Percentiles rank a stretch among this genome's conserved stretches.
Evolutionary conservation across 2,113 vertebrate species (phyloP).

Genomic region (Melanocharis versteri): DNA sequence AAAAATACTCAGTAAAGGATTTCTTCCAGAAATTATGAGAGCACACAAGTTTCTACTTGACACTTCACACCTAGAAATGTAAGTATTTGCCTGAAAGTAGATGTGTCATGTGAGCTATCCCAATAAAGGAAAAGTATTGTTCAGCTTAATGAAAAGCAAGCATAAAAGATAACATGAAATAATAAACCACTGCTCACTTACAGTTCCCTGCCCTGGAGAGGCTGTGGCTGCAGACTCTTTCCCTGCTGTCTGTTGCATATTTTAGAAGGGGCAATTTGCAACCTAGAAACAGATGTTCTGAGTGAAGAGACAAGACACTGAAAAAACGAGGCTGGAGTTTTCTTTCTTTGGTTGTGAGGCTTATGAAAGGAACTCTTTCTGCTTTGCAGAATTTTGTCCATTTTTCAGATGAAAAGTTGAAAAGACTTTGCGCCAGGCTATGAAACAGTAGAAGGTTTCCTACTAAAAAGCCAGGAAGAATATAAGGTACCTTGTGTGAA

Average conservation of each 20-base stretch:
- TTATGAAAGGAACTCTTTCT: neutral
- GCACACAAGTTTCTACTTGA: neutral
- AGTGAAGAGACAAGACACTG: neutral
- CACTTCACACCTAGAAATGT: neutral
- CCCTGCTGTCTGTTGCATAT: neutral
- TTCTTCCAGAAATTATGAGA: neutral
- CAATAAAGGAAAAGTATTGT: neutral
- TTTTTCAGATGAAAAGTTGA: neutral
- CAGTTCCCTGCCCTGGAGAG: neutral
- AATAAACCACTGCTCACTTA: neutral
- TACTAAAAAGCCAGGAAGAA: neutral
- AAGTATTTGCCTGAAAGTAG: neutral
- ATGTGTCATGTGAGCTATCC: neutral
- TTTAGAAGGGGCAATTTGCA: neutral
- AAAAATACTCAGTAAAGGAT: neutral
- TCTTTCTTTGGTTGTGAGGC: fast-evolving
- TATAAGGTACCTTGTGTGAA: neutral
- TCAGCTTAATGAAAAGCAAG: neutral
- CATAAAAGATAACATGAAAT: neutral
- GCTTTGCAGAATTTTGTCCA: neutral
- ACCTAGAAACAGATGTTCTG: neutral
- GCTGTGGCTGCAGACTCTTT: neutral
- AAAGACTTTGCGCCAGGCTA: neutral
- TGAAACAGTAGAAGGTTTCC: neutral
- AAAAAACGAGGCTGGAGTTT: neutral